Evolutionary conservation across 2,113 vertebrate species (phyloP).

Genomic region (Eulemur macaco): DNA sequence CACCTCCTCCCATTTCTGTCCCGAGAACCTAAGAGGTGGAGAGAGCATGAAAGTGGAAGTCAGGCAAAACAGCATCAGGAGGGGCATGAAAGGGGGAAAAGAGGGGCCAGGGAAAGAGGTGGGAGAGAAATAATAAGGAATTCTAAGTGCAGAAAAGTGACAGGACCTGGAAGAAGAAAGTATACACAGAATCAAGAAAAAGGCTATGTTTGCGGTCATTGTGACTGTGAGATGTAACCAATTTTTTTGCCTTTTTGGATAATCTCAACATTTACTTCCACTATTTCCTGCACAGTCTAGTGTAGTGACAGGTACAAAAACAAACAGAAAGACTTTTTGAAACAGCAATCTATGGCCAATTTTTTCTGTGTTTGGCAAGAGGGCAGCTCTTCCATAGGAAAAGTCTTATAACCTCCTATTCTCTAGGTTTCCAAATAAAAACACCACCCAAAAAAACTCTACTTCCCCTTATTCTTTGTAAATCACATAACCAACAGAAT

Average conservation of each 20-base stretch:
- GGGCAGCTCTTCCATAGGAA: background rate
- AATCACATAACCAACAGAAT: conserved; percentile 3
- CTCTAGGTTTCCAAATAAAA: background rate
- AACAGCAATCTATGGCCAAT: background rate
- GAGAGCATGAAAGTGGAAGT: background rate
- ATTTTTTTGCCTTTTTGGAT: background rate
- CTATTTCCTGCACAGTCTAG: background rate
- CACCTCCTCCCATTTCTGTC: background rate
- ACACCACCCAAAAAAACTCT: background rate
- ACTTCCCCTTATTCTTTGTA: background rate
- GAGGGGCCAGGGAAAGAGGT: rapidly evolving
- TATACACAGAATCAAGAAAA: background rate
- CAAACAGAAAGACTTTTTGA: background rate
- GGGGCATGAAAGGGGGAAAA: background rate
- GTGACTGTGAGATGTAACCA: background rate
- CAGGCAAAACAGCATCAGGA: background rate
- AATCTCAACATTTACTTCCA: background rate
- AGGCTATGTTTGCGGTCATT: background rate
- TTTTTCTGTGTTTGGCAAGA: background rate
- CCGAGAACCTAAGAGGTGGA: background rate
- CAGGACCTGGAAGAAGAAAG: background rate
- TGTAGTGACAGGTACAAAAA: background rate
- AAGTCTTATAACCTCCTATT: background rate
- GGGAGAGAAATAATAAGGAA: background rate
- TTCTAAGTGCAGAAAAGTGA: background rate